These are phyloP conservation scores for Chinchilla lanigera DNA, from an alignment of 2,113 vertebrate genomes.

Conservation along the genomic window DNA sequence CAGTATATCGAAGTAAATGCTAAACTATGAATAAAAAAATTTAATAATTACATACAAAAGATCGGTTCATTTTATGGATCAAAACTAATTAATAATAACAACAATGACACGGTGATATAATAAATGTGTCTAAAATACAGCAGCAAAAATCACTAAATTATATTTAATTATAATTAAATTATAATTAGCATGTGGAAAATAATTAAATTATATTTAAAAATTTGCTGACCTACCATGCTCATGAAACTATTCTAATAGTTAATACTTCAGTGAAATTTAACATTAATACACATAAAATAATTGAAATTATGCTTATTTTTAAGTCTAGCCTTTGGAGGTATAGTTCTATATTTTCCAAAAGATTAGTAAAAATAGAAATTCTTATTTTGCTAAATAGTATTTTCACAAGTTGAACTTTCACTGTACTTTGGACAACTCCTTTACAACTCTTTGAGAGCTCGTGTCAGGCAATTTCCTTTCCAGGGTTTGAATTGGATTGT, in stretches of 20 bases:
- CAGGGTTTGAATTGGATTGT: neutral
- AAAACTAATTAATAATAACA: slow-evolving; percentile 16
- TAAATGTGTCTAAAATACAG: slow-evolving; percentile 17
- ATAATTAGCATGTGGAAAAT: neutral
- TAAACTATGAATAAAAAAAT: slow-evolving; percentile 6
- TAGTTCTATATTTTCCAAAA: neutral
- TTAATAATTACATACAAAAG: neutral
- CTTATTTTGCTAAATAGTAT: neutral
- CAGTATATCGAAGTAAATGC: neutral
- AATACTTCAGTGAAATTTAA: neutral
- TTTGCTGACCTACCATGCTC: neutral
- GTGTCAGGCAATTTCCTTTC: neutral
- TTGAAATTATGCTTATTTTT: neutral
- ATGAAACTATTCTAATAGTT: neutral
- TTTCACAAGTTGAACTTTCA: slow-evolving; percentile 20
- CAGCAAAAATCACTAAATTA: neutral
- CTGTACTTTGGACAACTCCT: neutral
- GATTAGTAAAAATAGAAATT: neutral
- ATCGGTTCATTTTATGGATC: neutral
- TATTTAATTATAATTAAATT: neutral
- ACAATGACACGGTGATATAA: neutral
- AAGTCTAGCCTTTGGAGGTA: neutral
- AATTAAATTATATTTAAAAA: neutral
- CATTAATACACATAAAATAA: neutral
- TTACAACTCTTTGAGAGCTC: neutral